Evolutionary conservation across 2,888 invertebrate species (phyloP), one percentile per base, ranked within the genome.

Genomic region (Volucella zonaria): DNA sequence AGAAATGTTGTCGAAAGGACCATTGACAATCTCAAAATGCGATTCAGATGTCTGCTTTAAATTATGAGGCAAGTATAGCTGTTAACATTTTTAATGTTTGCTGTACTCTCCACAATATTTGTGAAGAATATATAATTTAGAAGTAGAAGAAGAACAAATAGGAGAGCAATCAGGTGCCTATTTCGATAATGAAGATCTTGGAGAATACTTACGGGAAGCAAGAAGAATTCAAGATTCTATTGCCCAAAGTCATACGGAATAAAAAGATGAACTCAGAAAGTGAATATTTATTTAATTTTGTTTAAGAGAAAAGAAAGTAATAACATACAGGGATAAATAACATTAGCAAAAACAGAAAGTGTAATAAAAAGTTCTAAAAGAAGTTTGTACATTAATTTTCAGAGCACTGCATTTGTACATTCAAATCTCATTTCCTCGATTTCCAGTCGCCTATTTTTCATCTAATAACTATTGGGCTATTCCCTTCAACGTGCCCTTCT

Each of bases 21-120:
- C 18, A 61, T 61, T 45, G 61, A 43, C 23, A 61, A 61, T n/a
- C 31, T 54, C 31, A 54, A 31, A 54, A 54, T 23, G 18, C 10
- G 42, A 2, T 43, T 59, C 15, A 59, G 42, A 10, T 59, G 59
- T 18, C 12, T 42, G 59, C 15, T 45, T 11, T 23, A 61, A 18
- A 18, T 18, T 18, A 18, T 18, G 18, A 18, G 18, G 1, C 18
- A 18, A 18, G 18, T 18, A 18, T 1, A 18, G 18, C 18, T 18
- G 18, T 18, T 18, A 18, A 18, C 1, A 18, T 18, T 18, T 18
- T 18, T 18, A 18, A 18, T 18, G 18, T 18, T 18, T 18, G 18
- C 23, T 47, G 14, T 47, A n/a, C 47, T 47, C 47, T 47, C n/a
- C 47, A 47, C 14, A 47, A 47, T 47, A 47, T 47, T 47, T 47